A percentile compares a stretch with the other conserved stretches of the same genome.
Evolutionary conservation across 2,113 vertebrate species (phyloP).

Genomic region (Patagioenas fasciata): DNA sequence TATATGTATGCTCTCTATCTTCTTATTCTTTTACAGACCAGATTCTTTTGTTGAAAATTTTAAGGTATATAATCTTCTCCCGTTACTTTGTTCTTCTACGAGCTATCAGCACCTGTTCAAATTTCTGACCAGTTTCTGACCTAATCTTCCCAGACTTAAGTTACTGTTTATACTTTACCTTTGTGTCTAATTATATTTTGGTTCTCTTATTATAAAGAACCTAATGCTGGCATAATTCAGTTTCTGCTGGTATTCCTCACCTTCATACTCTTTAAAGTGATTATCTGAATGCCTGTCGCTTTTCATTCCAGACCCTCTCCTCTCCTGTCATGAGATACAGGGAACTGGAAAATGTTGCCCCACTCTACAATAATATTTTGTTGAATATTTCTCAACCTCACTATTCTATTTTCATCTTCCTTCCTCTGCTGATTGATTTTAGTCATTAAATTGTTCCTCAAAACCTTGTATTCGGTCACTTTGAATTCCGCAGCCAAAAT

Average conservation of each 20-base stretch:
- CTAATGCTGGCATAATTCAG: background rate
- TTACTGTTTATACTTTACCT: background rate
- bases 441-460: background rate
- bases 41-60: background rate
- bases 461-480: background rate
- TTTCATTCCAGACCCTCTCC: background rate
- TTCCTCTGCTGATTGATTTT: background rate
- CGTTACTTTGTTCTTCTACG: background rate
- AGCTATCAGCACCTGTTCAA: background rate
- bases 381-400: background rate
- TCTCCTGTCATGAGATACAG: background rate
- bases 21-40: background rate
- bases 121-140: background rate
- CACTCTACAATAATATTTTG: background rate
- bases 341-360: background rate
- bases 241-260: background rate
- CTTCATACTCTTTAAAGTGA: background rate
- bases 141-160: background rate
- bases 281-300: background rate
- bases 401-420: background rate
- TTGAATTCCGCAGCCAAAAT: background rate
- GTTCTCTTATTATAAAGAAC: background rate
- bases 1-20: rapidly evolving
- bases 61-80: background rate
- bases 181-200: background rate